These are phyloP conservation scores for Mya arenaria DNA, from an alignment of 1,140 invertebrate species.

Conservation along the genomic window DNA sequence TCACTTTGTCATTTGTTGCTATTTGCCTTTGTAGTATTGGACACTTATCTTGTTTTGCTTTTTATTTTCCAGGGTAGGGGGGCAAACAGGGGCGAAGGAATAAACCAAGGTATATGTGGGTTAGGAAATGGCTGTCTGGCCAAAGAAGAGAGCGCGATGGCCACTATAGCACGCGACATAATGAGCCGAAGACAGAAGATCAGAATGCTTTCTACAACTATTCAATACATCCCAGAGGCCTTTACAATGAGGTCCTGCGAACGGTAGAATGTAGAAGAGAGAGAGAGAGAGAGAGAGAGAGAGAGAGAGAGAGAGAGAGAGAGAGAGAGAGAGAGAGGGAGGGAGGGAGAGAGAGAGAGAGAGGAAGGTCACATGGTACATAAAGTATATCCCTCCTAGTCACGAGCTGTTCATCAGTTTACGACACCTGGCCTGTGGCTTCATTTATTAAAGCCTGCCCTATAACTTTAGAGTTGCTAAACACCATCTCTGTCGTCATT, in stretches of 20 bases:
- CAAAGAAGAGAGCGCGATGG: slow-evolving; percentile 11
- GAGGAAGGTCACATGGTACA: slow-evolving; percentile 49
- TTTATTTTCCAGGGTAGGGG: slow-evolving; percentile 21
- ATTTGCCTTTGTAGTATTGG: slow-evolving; percentile 4
- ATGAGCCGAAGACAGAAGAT: slow-evolving; percentile 8
- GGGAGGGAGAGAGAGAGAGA: too few species aligned
- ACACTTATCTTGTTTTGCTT: slow-evolving; percentile 12
- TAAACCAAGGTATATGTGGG: slow-evolving; percentile 9
- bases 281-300: too few species aligned
- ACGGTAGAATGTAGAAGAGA: slow-evolving; percentile 11
- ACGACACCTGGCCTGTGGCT: slow-evolving; percentile 34
- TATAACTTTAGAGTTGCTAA: slow-evolving; percentile 51
- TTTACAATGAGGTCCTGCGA: slow-evolving; percentile 51
- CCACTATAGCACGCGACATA: slow-evolving; percentile 2
- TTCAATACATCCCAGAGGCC: slow-evolving; percentile 31
- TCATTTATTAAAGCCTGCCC: slow-evolving; percentile 45
- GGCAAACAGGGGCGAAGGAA: background rate
- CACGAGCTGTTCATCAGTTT: slow-evolving; percentile 39
- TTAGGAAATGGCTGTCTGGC: slow-evolving; percentile 18
- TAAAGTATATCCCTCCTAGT: slow-evolving; percentile 42
- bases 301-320: too few species aligned
- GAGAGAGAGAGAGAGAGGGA: too few species aligned
- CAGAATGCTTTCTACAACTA: slow-evolving; percentile 45
- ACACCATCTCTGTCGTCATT: slow-evolving; percentile 35
- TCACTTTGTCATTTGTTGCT: slow-evolving; percentile 33